A percentile compares a stretch with the other conserved stretches of the same genome.
Evolutionary conservation across 2,113 vertebrate species (phyloP).

Genomic region (Rhodinocichla rosea): DNA sequence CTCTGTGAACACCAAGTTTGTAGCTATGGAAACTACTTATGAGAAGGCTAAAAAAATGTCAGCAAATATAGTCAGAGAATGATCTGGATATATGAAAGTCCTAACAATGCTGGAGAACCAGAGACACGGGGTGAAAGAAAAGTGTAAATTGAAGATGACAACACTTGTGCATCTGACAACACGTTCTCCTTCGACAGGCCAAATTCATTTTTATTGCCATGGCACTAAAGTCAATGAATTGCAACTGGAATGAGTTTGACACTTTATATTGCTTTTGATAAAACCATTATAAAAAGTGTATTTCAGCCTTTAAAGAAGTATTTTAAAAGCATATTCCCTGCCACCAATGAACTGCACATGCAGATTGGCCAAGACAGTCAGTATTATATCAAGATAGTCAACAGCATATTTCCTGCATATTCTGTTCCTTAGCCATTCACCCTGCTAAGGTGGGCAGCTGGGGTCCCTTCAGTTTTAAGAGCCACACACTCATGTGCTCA

Average conservation of each 20-base stretch:
- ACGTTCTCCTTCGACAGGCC: neutral
- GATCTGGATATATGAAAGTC: slow-evolving; percentile 30
- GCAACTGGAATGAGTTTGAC: slow-evolving; percentile 44
- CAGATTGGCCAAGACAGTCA: neutral
- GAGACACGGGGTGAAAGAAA: neutral
- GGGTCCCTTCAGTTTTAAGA: neutral
- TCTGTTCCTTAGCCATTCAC: neutral
- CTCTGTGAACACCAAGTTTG: slow-evolving; percentile 22
- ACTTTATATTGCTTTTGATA: slow-evolving; percentile 47
- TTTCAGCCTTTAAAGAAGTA: neutral
- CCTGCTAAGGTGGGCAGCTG: neutral
- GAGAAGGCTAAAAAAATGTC: slow-evolving; percentile 8
- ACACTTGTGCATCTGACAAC: slow-evolving; percentile 34
- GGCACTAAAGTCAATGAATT: slow-evolving; percentile 36
- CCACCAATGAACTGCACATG: neutral
- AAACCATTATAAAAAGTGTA: neutral
- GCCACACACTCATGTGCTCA: neutral
- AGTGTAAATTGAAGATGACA: slow-evolving; percentile 63
- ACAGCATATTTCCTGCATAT: neutral
- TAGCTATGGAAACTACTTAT: slow-evolving; percentile 66
- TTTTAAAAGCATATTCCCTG: neutral
- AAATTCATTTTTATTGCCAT: slow-evolving; percentile 27
- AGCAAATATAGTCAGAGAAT: slow-evolving; percentile 25
- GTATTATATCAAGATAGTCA: neutral
- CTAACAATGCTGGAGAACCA: slow-evolving; percentile 37